Conservation (phyloP, 1,140 invertebrate genomes). For the Drosophila sulfurigaster region DNA sequence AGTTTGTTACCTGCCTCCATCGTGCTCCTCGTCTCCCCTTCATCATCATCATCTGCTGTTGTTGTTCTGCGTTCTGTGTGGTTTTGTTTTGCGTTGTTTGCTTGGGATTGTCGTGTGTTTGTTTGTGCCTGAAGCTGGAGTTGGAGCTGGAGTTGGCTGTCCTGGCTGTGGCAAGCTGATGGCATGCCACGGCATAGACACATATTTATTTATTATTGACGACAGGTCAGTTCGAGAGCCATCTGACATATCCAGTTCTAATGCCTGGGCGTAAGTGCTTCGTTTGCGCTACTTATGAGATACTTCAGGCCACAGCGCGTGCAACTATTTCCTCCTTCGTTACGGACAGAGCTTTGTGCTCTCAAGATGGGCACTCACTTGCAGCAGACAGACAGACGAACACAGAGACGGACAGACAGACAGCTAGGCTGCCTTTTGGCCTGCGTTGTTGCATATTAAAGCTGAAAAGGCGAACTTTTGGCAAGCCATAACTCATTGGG, state of each 20-base stretch:
- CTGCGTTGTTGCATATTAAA: slow-evolving; percentile 63
- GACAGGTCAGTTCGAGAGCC: slow-evolving; percentile 41
- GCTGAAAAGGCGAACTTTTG: slow-evolving; percentile 38
- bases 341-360: slow-evolving; percentile 17
- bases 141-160: slow-evolving; percentile 29
- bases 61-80: neutral
- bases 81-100: neutral
- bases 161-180: neutral
- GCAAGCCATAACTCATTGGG: slow-evolving; percentile 65
- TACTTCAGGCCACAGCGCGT: slow-evolving; percentile 59
- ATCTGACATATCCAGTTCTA: slow-evolving; percentile 62
- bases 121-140: slow-evolving; percentile 24
- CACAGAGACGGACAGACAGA: neutral
- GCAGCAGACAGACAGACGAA: slow-evolving; percentile 22
- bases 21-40: neutral
- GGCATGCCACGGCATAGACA: slow-evolving; percentile 77
- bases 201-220: slow-evolving; percentile 83
- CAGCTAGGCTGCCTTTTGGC: slow-evolving; percentile 6
- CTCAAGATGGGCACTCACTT: slow-evolving; percentile 50
- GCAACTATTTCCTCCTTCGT: slow-evolving; percentile 65
- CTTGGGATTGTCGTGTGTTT: slow-evolving; percentile 1
- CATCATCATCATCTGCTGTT: slow-evolving; percentile 4
- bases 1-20: slow-evolving; percentile 52
- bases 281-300: slow-evolving; percentile 69
- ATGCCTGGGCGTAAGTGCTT: slow-evolving; percentile 70